Base-by-base conservation (phyloP, 2,113 vertebrate species). In the Danionella cerebrum region DNA sequence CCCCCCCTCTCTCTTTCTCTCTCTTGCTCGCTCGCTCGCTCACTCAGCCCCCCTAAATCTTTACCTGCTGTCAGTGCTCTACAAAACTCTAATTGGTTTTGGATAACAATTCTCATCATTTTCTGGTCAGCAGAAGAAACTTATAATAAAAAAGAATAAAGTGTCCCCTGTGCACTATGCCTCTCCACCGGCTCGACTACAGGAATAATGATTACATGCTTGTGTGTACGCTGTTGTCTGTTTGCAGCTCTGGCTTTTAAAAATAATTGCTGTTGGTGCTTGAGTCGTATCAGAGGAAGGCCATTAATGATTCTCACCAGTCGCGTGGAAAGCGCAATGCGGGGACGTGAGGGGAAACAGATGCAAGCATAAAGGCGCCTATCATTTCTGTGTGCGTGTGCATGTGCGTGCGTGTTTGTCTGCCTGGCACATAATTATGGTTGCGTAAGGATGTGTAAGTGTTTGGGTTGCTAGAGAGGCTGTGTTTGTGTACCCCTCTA, bases 261-360 rank as follows among this genome's bases (percentile, higher is more conserved):
- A 87, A 86, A 85, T 89, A 89, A 89, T 89, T 89, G 85, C 81
- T 86, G 78, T 81, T 83, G 79, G 79, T 82, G 81, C 79, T 83
- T 73, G 66, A 75, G 80, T 78, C 71, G 63, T 73, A 83, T 84
- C 79, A 81, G 79, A 84, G 71, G 74, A 77, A 79, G 76, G 75
- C 70, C 80, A 73, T 80, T 86, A 88, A 88, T 82, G 86, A 87
- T 80, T 83, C 75, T 80, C 70, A 66, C 77, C 76, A 78, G 79
- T 77, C 53, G 59, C 52, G 69, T 79, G 79, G 79, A 83, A 83
- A 58, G 42, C 41, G 21, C 31, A 16, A 35, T 35, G 66, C 44
- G 21, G 24, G 57, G 44, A 45, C 35, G 21, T 10, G 22, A 54
- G 48, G 29, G 29, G 22, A 38, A 39, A 14, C 33, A 62, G 42